Conservation (phyloP, 2,113 vertebrate genomes). For the Rattus rattus region DNA sequence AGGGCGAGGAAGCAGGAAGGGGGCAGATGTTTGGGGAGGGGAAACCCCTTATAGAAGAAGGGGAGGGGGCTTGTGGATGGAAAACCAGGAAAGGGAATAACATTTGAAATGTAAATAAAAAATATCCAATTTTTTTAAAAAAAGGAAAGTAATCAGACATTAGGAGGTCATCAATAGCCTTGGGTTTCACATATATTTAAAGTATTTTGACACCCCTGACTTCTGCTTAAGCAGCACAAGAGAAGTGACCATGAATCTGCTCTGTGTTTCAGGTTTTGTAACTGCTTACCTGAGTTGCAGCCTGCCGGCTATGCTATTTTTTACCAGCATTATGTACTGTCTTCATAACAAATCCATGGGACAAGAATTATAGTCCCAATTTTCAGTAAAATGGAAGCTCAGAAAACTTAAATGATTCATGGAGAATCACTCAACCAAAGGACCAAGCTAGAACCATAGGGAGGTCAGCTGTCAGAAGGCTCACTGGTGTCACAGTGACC, state of each 20-base stretch:
- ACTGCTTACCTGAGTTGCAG: not conserved
- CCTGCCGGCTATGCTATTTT: not conserved
- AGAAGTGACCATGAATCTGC: not conserved
- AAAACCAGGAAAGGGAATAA: too few species aligned
- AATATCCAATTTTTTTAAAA: too few species aligned
- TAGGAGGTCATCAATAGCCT: slow-evolving; percentile 11
- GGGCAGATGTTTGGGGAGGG: too few species aligned
- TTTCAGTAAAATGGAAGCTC: slow-evolving; percentile 16
- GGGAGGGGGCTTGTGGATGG: too few species aligned
- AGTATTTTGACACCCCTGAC: not conserved
- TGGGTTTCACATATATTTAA: not conserved
- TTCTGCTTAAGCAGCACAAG: not conserved
- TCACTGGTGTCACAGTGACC: not conserved
- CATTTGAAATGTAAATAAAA: too few species aligned
- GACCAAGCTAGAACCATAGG: not conserved
- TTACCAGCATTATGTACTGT: not conserved
- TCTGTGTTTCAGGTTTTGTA: not conserved
- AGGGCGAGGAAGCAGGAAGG: too few species aligned
- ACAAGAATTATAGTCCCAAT: not conserved
- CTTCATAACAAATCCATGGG: not conserved
- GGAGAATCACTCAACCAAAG: not conserved
- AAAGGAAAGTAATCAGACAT: not conserved
- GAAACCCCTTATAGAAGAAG: too few species aligned
- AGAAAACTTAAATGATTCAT: not conserved
- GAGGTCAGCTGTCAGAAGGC: not conserved